Base-by-base conservation (phyloP, 1,140 invertebrate genomes). In the Aporrectodea caliginosa region DNA sequence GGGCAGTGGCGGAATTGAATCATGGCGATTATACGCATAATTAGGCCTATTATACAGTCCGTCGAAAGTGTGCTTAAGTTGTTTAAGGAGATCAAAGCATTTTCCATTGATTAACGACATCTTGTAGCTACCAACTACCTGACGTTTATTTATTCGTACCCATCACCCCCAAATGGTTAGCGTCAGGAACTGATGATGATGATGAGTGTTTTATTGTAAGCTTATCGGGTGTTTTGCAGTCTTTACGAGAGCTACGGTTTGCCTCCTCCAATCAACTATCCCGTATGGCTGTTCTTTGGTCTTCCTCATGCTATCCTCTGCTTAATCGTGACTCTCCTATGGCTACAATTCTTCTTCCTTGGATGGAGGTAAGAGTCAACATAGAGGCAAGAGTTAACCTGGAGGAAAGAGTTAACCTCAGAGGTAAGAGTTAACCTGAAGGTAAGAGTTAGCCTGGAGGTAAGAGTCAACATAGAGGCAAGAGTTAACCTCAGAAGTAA, bases 261-360 rank as follows among this genome's bases (percentile, higher is more conserved):
- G 32, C 31, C 29, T 29, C 0, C 78, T 71, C 22, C 81, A 75
- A 71, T 80, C 31, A 78, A 29, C 0, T 80, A 69, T 33, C n/a
- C 76, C 31, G 43, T 68, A 0, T 87, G 85, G 85, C 84, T 87
- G 79, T 71, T 84, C 34, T 86, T 85, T 72, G 84, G 84, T 14
- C 76, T 86, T 35, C 86, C 86, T 0, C 78, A 80, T 71, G 82
- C 83, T 27, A 22, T 86, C 29, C 34, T 86, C 1, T 83, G 79
- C 32, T 69, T 84, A 16, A 34, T 86, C 1, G 71, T 80, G 31
- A 79, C 80, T 29, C 85, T 85, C 83, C 43, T 82, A 16, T 78
- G 76, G 58, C 75, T 86, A 35, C 31, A 79, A 27, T 69, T 85
- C 73, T n/a, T 70, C 35, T 85, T 81, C 32, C 33, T 84, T 22